These are phyloP conservation scores for Eriosoma lanigerum DNA, from an alignment of 1,140 invertebrate species.

Conservation along the genomic window DNA sequence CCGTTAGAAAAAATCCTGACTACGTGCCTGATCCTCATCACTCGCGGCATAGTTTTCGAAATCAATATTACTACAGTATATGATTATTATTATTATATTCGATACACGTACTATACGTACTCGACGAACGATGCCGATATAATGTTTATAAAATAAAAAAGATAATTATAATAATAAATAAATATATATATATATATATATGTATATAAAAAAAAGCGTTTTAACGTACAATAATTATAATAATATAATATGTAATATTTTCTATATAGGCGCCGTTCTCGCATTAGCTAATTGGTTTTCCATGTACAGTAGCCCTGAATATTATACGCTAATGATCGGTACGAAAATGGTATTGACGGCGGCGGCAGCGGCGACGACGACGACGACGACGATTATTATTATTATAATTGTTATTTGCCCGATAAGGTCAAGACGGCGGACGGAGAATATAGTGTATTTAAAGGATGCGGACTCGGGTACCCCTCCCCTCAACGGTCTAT, in stretches of 20 bases:
- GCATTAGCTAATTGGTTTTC: slow-evolving; percentile 50
- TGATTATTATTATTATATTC: no score
- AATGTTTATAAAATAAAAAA: slow-evolving; percentile 19
- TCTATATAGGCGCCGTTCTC: slow-evolving; percentile 14
- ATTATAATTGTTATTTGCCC: slow-evolving; percentile 44
- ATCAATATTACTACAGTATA: no score
- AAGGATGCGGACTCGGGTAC: background rate
- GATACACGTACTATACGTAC: no score
- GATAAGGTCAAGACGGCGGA: slow-evolving; percentile 19
- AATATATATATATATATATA: no score
- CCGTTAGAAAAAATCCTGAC: no score
- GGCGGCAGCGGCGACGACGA: background rate
- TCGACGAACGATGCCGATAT: background rate
- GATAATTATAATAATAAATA: slow-evolving; percentile 34
- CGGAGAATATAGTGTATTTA: background rate
- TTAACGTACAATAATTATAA: slow-evolving; percentile 6
- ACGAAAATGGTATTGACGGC: slow-evolving; percentile 30
- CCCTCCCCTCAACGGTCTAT: no score
- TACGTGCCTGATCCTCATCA: no score
- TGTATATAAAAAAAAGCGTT: slow-evolving; percentile 18
- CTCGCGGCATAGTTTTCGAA: no score
- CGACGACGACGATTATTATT: background rate
- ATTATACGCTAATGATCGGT: slow-evolving; percentile 38
- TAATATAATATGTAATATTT: background rate
- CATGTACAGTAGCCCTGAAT: slow-evolving; percentile 50